These are phyloP conservation scores for Agonum fuliginosum DNA, from an alignment of 2,888 invertebrate genomes.

Conservation along the genomic window DNA sequence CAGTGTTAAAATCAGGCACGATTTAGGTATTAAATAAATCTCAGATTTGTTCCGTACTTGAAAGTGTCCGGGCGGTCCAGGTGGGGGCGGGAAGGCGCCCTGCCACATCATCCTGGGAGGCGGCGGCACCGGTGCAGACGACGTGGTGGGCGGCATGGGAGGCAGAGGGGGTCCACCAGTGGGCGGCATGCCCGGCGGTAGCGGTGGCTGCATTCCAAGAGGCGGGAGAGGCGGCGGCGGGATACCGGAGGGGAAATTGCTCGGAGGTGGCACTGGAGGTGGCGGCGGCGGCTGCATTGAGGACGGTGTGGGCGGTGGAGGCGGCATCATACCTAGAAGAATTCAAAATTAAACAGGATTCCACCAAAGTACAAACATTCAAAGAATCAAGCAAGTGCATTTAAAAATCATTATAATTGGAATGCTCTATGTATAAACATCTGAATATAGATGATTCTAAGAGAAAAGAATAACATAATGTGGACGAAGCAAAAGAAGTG, in stretches of 20 bases:
- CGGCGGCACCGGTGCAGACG: slow-evolving; percentile 68
- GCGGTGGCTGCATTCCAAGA: slow-evolving; percentile 77
- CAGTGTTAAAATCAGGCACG: no score
- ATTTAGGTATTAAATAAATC: no score
- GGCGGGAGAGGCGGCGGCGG: slow-evolving; percentile 82
- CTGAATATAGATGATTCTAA: no score
- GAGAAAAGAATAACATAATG: no score
- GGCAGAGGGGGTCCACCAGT: slow-evolving; percentile 73
- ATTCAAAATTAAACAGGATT: no score
- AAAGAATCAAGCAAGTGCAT: no score
- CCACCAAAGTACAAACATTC: no score
- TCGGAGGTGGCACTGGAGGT: slow-evolving; percentile 82
- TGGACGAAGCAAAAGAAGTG: no score
- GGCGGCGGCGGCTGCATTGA: slow-evolving; percentile 84
- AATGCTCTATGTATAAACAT: no score
- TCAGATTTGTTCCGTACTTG: no score
- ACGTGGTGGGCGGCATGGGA: slow-evolving; percentile 67
- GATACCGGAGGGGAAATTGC: slow-evolving; percentile 77
- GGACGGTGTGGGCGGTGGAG: slow-evolving; percentile 84
- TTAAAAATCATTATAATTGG: no score
- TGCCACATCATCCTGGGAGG: slow-evolving; percentile 70
- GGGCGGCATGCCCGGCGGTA: slow-evolving; percentile 80
- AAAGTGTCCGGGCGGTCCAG: slow-evolving; percentile 69
- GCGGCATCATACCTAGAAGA: slow-evolving; percentile 77
- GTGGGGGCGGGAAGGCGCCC: slow-evolving; percentile 70